Base-by-base conservation (phyloP, 1,140 invertebrate genomes). In the Halictus rubicundus region DNA sequence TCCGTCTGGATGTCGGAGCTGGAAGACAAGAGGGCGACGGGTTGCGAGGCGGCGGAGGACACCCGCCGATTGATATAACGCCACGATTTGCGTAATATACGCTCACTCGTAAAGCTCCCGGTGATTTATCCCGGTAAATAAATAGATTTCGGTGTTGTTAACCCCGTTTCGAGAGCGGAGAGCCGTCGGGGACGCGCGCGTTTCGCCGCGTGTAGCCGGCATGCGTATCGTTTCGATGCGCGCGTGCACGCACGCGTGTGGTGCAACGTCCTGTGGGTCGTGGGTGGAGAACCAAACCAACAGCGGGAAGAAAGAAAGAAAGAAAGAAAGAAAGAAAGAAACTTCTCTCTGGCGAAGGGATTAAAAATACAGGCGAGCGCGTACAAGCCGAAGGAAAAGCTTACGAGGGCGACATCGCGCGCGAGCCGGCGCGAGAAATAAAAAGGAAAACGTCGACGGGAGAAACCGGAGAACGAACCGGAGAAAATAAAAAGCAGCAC, bases 111-210 rank as follows among this genome's bases (percentile, higher is more conserved):
- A 85, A 85, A 85, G 64, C 68, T 85, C 64, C 64, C 72, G 64
- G 73, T 85, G 82, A 85, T 85, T 84, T 85, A 85, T 85, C 72
- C 78, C 78, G 68, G 63, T 73, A 84, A 81, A 85, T 85, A 85
- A 85, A 85, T 85, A 85, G 84, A 85, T 85, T 78, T 81, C 74
- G 65, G 79, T 81, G 84, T 81, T 85, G 83, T 85, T 85, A 85
- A 85, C 82, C 83, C 70, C 79, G 78, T 85, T 84, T 85, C 82
- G 54, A 81, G 82, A 23, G 68, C 9, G 49, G 14, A 19, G 57
- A 46, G 23, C 14, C 19, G 64, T 27, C 52, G 73, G 16, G 39
- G 68, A 37, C 76, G 76, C 42, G 73, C 19, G 64, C 16, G 32
- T 37, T 32, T 66, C 80, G 25, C 54, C 52, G 73, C 80, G 73